Base-by-base conservation (phyloP, 2,797 vertebrate genomes). In the Miichthys miiuy region DNA sequence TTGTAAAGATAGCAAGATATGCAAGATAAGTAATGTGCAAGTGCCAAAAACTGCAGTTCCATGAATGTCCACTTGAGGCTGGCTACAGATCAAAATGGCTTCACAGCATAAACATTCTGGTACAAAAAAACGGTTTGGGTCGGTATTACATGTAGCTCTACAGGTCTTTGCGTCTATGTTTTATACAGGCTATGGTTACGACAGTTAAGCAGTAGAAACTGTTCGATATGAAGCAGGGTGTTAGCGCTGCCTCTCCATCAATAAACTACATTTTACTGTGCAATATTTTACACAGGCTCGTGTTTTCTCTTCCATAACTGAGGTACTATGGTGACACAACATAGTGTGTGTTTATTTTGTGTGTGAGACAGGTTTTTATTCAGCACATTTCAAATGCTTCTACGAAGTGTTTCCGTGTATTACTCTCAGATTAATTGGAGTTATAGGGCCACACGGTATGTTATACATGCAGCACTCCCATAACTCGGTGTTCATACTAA, bases 391-490 rank as follows among this genome's bases (percentile, higher is more conserved):
- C 3, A 42, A 64, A 52, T 50, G 16, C 9, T 52, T 2, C 6
- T 56, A 23, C 23, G n/a, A 54, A 60, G 44, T 0, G 0, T 44
- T 70, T 21, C 5, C 6, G 51, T 44, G 18, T 17, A 10, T 42
- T 54, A 20, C 34, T 52, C 17, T 3, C 18, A 66, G 48, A 55
- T 34, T 75, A 42, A 27, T 27, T 56, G 42, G 9, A 65, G 3
- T 42, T 81, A 56, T 51, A 34, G 62, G 30, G 20, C 47, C 27
- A 46, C 17, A 16, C 52, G 75, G 73, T 77, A 77, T 79, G 66
- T 62, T 54, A 50, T 42, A 5, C 85, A 74, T 61, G 87, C 34
- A 65, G 34, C 6, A 6, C 63, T 79, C 62, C 21, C 34, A 54
- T 55, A 66, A 68, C 10, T 38, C 12, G 30, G 16, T 64, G 38